Conservation (phyloP, 2,888 invertebrate species). For the Dryomyza anilis region DNA sequence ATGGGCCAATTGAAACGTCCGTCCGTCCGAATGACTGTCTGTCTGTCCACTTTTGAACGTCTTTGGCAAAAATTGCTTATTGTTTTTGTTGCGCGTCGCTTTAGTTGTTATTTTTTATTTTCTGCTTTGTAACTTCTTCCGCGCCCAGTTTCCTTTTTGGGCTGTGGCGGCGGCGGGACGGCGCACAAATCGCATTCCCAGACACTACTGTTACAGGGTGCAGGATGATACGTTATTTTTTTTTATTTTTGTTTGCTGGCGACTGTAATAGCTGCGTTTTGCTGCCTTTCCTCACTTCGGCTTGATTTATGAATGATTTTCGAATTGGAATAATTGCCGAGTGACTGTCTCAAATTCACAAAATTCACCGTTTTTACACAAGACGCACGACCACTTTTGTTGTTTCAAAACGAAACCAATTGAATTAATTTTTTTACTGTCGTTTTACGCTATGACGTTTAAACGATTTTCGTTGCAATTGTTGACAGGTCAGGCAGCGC, state of each 20-base stretch:
- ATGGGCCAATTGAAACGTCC: no score
- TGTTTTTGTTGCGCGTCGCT: neutral
- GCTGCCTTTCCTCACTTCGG: neutral
- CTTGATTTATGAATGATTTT: slow-evolving; percentile 20
- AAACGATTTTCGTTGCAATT: no score
- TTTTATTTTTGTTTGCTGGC: slow-evolving; percentile 8
- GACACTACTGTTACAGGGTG: slow-evolving; percentile 16
- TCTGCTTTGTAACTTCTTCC: slow-evolving; percentile 13
- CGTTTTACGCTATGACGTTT: no score
- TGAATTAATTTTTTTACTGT: no score
- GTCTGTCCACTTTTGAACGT: neutral
- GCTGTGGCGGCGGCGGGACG: no score
- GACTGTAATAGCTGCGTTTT: neutral
- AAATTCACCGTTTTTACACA: slow-evolving; percentile 12
- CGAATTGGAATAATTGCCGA: neutral
- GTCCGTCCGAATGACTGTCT: no score
- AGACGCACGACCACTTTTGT: neutral
- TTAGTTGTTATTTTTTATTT: neutral
- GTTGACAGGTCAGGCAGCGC: neutral
- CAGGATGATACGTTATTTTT: neutral
- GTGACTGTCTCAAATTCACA: slow-evolving; percentile 13
- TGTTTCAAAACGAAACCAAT: neutral
- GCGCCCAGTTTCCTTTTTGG: slow-evolving; percentile 29
- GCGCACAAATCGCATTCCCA: slow-evolving; percentile 12
- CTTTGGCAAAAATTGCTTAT: neutral